phyloP scores from a whole-genome alignment of 2,113 vertebrate species.

The Engraulis encrasicolus region DNA sequence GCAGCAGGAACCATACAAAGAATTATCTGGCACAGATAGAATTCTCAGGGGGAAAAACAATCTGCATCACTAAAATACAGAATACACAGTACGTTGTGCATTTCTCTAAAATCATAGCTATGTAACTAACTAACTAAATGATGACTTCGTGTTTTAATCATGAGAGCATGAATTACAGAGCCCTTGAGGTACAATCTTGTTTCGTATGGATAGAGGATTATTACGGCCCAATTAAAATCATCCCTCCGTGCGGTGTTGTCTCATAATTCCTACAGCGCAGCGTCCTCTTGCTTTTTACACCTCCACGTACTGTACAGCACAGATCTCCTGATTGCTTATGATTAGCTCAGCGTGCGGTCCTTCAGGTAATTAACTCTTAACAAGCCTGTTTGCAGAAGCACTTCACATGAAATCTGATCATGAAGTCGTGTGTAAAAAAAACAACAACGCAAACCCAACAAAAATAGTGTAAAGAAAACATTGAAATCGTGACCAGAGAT shows the following conservation, averaged over 20 bases:
- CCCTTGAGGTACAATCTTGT: background rate
- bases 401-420: background rate
- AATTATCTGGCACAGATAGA: too few relatives aligned
- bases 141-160: background rate
- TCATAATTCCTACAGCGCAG: background rate
- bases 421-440: background rate
- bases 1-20: too few relatives aligned
- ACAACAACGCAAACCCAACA: background rate
- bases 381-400: background rate
- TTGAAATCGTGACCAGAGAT: too few relatives aligned
- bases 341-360: background rate
- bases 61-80: too few relatives aligned
- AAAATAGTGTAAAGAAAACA: too few relatives aligned
- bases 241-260: background rate
- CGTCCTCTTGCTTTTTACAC: background rate
- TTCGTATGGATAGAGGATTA: background rate
- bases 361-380: conserved; percentile 3
- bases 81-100: too few relatives aligned
- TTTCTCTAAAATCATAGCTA: too few relatives aligned
- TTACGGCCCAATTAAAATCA: background rate
- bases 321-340: background rate
- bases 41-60: too few relatives aligned
- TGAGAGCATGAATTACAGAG: background rate
- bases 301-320: background rate
- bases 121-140: too few relatives aligned